phyloP scores from a whole-genome alignment of 37 sponge, comb jelly and placozoan species.

The Agelas oroides region DNA sequence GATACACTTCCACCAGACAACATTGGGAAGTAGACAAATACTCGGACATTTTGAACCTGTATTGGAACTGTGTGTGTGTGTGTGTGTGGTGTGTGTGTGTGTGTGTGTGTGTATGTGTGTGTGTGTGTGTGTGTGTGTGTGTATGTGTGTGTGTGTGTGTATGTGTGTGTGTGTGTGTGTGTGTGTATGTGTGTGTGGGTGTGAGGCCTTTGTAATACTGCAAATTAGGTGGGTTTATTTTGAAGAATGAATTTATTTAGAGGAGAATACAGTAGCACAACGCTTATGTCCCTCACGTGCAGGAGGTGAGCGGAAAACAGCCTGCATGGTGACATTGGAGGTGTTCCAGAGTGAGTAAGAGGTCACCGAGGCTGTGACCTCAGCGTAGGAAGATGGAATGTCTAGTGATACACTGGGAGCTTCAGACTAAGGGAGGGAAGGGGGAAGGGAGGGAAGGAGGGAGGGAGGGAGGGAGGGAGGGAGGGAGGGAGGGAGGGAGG shows the following conservation, averaged over 20 bases:
- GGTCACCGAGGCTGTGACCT: background rate
- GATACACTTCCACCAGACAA: background rate
- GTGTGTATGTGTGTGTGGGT: conserved; percentile 1
- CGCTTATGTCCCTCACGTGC: no score
- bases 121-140: no score
- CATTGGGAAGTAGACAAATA: conserved; percentile 39
- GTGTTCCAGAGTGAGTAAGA: background rate
- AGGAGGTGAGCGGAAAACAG: no score
- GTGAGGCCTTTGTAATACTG: background rate
- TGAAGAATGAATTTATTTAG: no score
- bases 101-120: no score
- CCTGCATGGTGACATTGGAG: no score
- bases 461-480: conserved; percentile 36
- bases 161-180: conserved; percentile 15
- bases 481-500: conserved; percentile 43
- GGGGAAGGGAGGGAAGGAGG: conserved; percentile 6
- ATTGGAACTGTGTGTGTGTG: conserved; percentile 24
- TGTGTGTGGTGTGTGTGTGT: background rate
- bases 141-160: background rate
- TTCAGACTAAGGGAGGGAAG: background rate
- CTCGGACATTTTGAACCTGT: conserved; percentile 40
- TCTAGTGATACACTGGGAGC: background rate
- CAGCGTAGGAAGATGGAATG: background rate
- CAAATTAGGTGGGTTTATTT: no score
- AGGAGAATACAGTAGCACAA: no score